These are phyloP conservation scores for Helogale parvula DNA, from an alignment of 2,113 vertebrate genomes.

Conservation along the genomic window DNA sequence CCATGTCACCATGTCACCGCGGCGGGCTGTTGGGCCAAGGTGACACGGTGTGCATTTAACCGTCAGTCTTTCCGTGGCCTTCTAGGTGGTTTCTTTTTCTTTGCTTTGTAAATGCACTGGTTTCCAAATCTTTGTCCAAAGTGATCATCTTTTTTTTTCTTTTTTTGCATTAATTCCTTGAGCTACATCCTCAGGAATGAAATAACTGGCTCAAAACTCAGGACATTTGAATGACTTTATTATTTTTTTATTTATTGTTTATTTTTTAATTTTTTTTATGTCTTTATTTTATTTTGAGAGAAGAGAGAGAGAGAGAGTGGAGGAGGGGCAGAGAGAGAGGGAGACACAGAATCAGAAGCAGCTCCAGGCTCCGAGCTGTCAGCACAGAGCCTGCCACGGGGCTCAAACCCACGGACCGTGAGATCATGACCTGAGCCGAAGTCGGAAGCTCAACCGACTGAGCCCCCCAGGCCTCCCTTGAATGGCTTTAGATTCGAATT, in stretches of 20 bases:
- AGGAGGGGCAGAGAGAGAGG: no score
- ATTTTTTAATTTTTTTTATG: no score
- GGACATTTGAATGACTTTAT: neutral
- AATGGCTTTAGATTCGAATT: neutral
- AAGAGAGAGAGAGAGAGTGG: no score
- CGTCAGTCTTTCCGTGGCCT: neutral
- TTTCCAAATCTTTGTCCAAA: neutral
- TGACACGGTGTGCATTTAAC: accelerated
- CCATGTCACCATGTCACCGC: neutral
- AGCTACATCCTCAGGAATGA: neutral
- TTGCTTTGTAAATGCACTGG: neutral
- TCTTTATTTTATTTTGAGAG: no score
- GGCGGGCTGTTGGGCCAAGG: no score
- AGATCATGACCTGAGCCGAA: no score
- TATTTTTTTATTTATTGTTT: no score
- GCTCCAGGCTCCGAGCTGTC: no score
- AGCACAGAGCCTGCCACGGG: no score
- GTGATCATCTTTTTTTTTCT: neutral
- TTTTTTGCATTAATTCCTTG: neutral
- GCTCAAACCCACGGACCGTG: no score
- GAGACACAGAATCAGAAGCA: no score
- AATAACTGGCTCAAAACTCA: neutral
- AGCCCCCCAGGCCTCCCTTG: neutral
- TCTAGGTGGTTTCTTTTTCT: neutral
- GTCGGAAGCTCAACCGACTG: no score